These are phyloP conservation scores for Formica aserva DNA, from an alignment of 2,888 invertebrate species.

Conservation along the genomic window DNA sequence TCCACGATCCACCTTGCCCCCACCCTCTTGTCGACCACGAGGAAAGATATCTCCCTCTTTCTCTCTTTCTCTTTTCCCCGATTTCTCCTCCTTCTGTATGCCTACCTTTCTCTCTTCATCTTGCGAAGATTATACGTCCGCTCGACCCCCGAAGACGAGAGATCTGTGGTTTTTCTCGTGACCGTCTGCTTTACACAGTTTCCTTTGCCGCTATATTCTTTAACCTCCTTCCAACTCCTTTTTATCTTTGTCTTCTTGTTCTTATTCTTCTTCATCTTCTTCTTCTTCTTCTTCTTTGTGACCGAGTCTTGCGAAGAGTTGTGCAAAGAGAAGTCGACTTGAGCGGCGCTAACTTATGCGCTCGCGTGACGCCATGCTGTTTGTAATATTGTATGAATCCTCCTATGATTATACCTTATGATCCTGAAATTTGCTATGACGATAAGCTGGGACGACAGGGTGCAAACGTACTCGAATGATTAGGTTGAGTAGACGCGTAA, in stretches of 20 bases:
- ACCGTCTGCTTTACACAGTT: slow-evolving; percentile 61
- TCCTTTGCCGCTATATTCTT: slow-evolving; percentile 39
- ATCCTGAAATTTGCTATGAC: slow-evolving; percentile 44
- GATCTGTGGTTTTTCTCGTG: slow-evolving; percentile 77
- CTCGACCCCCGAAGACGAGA: slow-evolving; percentile 71
- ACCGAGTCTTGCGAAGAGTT: slow-evolving; percentile 29
- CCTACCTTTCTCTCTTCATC: slow-evolving; percentile 58
- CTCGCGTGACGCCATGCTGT: slow-evolving; percentile 77
- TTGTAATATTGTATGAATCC: slow-evolving; percentile 68
- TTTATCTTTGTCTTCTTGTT: slow-evolving; percentile 22
- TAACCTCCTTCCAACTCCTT: slow-evolving; percentile 41
- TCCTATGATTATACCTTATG: slow-evolving; percentile 69
- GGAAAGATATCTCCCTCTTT: slow-evolving; percentile 70
- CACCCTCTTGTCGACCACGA: slow-evolving; percentile 73
- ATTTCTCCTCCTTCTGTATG: slow-evolving; percentile 52
- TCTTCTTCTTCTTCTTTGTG: slow-evolving; percentile 29
- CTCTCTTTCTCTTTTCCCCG: slow-evolving; percentile 63
- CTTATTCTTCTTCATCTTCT: slow-evolving; percentile 23
- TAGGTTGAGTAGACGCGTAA: slow-evolving; percentile 62
- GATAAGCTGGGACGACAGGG: slow-evolving; percentile 55
- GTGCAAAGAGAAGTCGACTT: slow-evolving; percentile 17
- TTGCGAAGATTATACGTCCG: slow-evolving; percentile 79
- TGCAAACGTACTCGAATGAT: slow-evolving; percentile 36
- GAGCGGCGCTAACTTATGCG: slow-evolving; percentile 70
- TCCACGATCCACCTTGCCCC: slow-evolving; percentile 84